Evolutionary conservation across 2,113 vertebrate genomes (phyloP).

Genomic region (Cyphomyrus discorhynchus): DNA sequence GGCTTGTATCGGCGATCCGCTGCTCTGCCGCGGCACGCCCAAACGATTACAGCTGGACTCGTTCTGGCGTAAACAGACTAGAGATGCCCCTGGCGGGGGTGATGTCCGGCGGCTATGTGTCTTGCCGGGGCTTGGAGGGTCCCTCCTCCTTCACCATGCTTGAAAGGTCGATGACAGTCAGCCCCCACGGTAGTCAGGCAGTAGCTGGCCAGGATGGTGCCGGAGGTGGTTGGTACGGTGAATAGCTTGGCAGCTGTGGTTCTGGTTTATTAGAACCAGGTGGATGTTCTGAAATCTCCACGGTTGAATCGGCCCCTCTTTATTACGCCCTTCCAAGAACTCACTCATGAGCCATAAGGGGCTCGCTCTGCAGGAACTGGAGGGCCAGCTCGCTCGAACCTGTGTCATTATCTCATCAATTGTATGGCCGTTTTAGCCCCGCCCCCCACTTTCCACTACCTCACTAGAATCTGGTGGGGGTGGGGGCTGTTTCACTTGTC

Average conservation of each 20-base stretch:
- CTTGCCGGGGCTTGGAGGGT: not conserved
- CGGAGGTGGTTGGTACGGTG: not conserved
- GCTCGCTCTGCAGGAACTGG: not conserved
- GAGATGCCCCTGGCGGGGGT: not conserved
- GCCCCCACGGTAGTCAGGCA: not conserved
- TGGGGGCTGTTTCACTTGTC: not conserved
- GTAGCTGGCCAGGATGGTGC: not conserved
- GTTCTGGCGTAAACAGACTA: not conserved
- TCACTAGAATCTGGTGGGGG: not conserved
- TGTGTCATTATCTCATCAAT: not conserved
- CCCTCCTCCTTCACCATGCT: not conserved
- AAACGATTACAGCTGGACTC: not conserved
- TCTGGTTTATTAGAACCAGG: not conserved
- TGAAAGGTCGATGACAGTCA: not conserved
- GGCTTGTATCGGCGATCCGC: not conserved
- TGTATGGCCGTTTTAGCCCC: not conserved
- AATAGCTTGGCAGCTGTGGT: not conserved
- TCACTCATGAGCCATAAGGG: not conserved
- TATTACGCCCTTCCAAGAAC: not conserved
- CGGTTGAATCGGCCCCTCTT: not conserved
- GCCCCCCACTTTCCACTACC: not conserved
- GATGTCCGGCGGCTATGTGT: not conserved
- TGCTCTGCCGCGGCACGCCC: not conserved
- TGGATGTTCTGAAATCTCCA: not conserved
- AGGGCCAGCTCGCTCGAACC: not conserved